Base-by-base conservation (phyloP, 92 coral and sea anemone genomes). In the Metridium senile region DNA sequence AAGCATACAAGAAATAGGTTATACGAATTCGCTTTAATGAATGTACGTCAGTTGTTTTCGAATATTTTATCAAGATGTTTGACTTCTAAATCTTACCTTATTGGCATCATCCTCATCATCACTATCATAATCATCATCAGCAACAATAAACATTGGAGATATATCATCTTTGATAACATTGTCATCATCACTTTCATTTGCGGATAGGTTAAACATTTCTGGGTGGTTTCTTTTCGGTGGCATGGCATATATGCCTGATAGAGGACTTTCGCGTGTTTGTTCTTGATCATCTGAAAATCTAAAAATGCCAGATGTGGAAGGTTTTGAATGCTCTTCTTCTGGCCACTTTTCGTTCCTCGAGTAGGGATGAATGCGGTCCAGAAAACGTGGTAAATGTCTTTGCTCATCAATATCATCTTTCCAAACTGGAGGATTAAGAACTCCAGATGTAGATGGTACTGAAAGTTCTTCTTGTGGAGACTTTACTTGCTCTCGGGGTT, bases 111-210 rank as follows among this genome's bases (percentile, higher is more conserved):
- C 69, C 6, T 39, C 49, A 63, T 28, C 6, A 30, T 63, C 69
- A 63, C 28, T 39, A 63, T 30, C 69, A 63, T 18, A 2, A 23
- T 61, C 66, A 61, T 84, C 49, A 19, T 39, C 65, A 58, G 16
- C 46, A 28, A 27, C 53, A 22, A 34, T 70, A 23, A 58, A 22
- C 77, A 1, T 66, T 53, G 49, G 8, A 39, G 49, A 39, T 39
- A 66, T 83, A 19, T 49, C 78, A 26, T 61, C 66, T 4, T 22
- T 71, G 9, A 34, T 82, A 23, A 58, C 67, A 13, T 46, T 79
- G 66, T 52, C 63, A 63, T 70, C 82, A 21, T 57, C 69, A 11
- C 9, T 33, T 13, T 63, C 80, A 17, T 65, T 22, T 25, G 1
- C 8, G 2, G 35, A 33, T 8, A 4, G 13, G 22, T 3, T 54